phyloP scores from a whole-genome alignment of 2,113 vertebrate species.

The Struthio camelus region DNA sequence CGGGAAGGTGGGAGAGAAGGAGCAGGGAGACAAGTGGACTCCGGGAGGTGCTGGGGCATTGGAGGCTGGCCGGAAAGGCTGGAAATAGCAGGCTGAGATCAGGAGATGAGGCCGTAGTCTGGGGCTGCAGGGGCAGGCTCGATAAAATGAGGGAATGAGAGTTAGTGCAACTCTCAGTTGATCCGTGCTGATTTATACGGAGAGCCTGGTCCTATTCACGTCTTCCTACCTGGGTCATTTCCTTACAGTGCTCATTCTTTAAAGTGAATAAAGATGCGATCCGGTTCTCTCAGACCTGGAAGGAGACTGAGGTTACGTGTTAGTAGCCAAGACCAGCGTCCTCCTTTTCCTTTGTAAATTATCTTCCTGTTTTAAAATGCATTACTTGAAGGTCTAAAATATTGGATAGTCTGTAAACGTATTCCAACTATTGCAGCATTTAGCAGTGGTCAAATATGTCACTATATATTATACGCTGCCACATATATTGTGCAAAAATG shows the following conservation, averaged over 20 bases:
- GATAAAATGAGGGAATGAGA: too few relatives aligned
- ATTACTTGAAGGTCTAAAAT: slow-evolving; percentile 45
- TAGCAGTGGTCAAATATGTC: slow-evolving; percentile 44
- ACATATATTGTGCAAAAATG: slow-evolving; percentile 32
- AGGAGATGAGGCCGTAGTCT: neutral
- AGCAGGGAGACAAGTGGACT: accelerated
- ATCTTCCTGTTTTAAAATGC: slow-evolving; percentile 37
- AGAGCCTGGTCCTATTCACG: neutral
- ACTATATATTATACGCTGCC: neutral
- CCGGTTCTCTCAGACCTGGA: neutral
- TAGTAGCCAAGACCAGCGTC: neutral
- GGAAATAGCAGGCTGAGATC: neutral
- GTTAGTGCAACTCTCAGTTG: neutral
- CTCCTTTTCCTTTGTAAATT: slow-evolving; percentile 35
- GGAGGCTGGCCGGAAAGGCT: neutral
- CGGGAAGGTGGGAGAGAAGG: neutral
- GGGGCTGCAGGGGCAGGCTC: neutral
- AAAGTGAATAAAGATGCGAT: neutral
- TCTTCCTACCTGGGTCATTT: neutral
- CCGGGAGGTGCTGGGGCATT: accelerated
- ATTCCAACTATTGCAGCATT: slow-evolving; percentile 20
- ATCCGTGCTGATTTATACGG: neutral
- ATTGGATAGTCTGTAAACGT: slow-evolving; percentile 47
- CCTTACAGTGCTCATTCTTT: neutral
- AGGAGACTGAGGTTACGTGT: neutral